Evolutionary conservation across 2,888 invertebrate genomes (phyloP), one percentile per base, ranked within the genome.

Genomic region (Sclerodermus sp.): DNA sequence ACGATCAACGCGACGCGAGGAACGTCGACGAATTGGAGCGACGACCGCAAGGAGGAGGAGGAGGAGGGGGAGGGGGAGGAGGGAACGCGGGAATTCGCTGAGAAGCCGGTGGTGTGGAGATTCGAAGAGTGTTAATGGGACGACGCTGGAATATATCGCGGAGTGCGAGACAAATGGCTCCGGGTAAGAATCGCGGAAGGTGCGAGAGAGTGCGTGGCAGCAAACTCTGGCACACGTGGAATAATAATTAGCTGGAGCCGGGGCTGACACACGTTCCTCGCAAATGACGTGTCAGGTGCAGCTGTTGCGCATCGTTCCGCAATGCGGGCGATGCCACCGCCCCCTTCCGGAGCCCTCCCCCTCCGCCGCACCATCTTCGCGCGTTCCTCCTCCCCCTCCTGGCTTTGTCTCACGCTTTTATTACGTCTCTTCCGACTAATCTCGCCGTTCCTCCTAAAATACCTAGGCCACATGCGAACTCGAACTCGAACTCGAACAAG

Each of bases 271-370:
- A 70, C 65, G 64, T 74, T 73, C 71, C 66, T 64, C 62, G 66
- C 68, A 67, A 73, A 70, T 74, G 73, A 73, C 73, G 71, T 64
- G 71, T 66, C 66, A 62, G 64, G 62, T 68, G 74, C 76, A 75
- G 74, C 74, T 74, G 74, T 73, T 68, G 71, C 69, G 61, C 60
- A 59, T 62, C 69, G 68, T 71, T 73, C 63, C 69, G 70, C 68
- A 67, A 73, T 73, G 72, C 70, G 68, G 71, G 71, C 62, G 56
- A 23, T 23, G 23, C 4, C 8, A 23, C 4, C 23, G 8, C 23
- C 23, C 4, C 23, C 4, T 8, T 3, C 23, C 23, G 23, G 4
- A 23, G 8, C 4, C 8, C 8, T 8, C 4, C 23, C 23, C 8
- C 8, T 23, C 23, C 23, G 4, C 23, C 23, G 23, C 23, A 8